These are phyloP conservation scores for Lasioglossum morio DNA, from an alignment of 2,888 invertebrate species.

Conservation along the genomic window DNA sequence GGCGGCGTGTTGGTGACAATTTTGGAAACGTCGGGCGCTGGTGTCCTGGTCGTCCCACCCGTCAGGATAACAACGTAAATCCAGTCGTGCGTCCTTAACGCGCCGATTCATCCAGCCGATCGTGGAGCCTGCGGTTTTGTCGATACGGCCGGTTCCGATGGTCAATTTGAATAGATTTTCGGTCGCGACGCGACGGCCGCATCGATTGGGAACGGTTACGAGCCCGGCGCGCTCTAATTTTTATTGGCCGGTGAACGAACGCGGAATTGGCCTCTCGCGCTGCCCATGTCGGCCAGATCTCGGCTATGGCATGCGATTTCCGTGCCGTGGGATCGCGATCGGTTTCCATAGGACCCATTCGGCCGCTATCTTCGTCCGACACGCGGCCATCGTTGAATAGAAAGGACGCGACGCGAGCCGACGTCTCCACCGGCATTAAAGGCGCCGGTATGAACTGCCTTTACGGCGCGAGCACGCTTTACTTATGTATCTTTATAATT, in stretches of 20 bases:
- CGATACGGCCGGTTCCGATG: constrained; percentile 34
- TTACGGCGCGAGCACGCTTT: neutral
- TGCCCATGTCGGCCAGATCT: constrained; percentile 19
- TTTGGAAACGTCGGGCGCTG: neutral
- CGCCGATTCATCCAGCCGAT: constrained; percentile 39
- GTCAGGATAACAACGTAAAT: constrained; percentile 14
- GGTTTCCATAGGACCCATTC: constrained; percentile 21
- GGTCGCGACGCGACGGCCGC: constrained; percentile 43
- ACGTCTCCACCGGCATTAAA: neutral
- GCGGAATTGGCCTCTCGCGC: constrained; percentile 39
- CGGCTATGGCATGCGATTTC: constrained; percentile 31
- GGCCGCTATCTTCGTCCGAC: neutral
- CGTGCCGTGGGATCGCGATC: constrained; percentile 30
- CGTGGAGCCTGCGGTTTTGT: constrained; percentile 37
- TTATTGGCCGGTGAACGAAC: constrained; percentile 55
- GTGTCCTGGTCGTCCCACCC: neutral
- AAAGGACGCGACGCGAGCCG: constrained; percentile 6
- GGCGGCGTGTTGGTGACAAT: neutral
- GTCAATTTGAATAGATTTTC: constrained; percentile 54
- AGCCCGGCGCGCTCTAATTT: constrained; percentile 47
- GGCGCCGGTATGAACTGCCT: neutral
- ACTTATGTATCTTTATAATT: no score
- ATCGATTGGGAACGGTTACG: constrained; percentile 51
- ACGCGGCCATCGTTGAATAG: constrained; percentile 2
- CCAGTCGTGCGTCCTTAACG: constrained; percentile 4